phyloP scores from a whole-genome alignment of 1,140 invertebrate species.

The Hyles euphorbiae region DNA sequence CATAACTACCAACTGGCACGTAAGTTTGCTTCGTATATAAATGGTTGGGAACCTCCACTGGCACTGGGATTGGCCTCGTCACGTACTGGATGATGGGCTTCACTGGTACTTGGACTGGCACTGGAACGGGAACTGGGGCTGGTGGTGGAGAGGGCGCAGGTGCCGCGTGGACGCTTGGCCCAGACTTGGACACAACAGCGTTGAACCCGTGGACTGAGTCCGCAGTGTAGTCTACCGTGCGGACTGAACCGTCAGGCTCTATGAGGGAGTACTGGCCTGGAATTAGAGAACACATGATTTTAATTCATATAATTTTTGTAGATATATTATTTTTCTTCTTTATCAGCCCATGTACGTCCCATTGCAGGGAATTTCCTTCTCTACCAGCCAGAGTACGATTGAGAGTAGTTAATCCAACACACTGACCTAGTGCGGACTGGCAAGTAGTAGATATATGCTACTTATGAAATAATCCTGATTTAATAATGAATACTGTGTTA shows the following conservation, averaged over 20 bases:
- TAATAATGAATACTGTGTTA: no score
- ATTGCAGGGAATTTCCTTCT: no score
- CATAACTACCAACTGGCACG: constrained; percentile 41
- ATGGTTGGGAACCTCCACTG: constrained; percentile 40
- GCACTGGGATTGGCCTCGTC: constrained; percentile 44
- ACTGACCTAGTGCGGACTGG: no score
- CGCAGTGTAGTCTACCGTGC: constrained; percentile 80
- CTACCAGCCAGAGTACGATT: no score
- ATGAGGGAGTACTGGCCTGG: constrained; percentile 80
- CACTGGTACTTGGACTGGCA: constrained; percentile 3
- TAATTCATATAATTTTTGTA: no score
- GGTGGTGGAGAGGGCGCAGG: constrained; percentile 24
- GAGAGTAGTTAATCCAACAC: no score
- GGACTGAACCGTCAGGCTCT: constrained; percentile 81
- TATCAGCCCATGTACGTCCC: no score
- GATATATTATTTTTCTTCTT: no score
- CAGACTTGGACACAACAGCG: constrained; percentile 76
- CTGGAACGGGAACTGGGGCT: constrained; percentile 30
- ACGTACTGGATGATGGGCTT: constrained; percentile 27
- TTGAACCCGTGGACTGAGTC: constrained; percentile 77
- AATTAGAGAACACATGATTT: neutral
- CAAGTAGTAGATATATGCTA: no score
- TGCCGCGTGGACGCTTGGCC: constrained; percentile 69
- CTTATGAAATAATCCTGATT: no score
- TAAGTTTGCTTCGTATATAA: constrained; percentile 5